phyloP scores from a whole-genome alignment of 2,797 vertebrate genomes.

The Pangasius mekongensis region DNA sequence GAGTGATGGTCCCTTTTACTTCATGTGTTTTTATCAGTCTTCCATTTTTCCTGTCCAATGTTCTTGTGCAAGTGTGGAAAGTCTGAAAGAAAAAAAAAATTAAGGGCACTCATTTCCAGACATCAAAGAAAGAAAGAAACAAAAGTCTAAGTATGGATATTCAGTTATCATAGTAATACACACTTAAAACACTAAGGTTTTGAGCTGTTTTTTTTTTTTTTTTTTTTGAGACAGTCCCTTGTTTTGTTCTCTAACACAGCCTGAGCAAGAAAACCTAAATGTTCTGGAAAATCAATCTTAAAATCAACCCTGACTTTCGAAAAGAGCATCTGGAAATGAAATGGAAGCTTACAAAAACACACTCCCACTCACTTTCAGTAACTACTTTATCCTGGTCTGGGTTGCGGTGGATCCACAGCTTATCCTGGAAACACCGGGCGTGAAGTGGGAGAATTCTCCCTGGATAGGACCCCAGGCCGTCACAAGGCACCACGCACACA shows the following conservation, averaged over 20 bases:
- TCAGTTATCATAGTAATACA: neutral
- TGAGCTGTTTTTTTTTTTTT: neutral
- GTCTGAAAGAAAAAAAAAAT: too few species aligned
- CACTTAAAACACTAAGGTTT: neutral
- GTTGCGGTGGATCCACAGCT: neutral
- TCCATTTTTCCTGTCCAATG: neutral
- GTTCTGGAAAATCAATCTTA: neutral
- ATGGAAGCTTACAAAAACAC: conserved; percentile 10
- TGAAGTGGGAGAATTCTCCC: neutral
- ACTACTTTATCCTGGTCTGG: neutral
- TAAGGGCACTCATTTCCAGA: neutral
- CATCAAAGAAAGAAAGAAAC: neutral
- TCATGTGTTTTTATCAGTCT: neutral
- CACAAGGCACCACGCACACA: neutral
- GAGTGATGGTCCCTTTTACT: neutral
- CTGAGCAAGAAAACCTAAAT: neutral
- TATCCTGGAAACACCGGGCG: neutral
- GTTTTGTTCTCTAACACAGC: neutral
- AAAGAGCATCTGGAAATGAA: conserved; percentile 19
- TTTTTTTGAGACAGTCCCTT: neutral
- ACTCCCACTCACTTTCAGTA: conserved; percentile 22
- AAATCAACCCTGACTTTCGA: neutral
- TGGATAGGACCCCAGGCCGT: neutral
- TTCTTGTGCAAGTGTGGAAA: neutral
- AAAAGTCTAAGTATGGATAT: neutral